A percentile compares a stretch with the other conserved stretches of the same genome.
Evolutionary conservation across 2,113 vertebrate genomes (phyloP).

Genomic region (Barnardius zonarius): DNA sequence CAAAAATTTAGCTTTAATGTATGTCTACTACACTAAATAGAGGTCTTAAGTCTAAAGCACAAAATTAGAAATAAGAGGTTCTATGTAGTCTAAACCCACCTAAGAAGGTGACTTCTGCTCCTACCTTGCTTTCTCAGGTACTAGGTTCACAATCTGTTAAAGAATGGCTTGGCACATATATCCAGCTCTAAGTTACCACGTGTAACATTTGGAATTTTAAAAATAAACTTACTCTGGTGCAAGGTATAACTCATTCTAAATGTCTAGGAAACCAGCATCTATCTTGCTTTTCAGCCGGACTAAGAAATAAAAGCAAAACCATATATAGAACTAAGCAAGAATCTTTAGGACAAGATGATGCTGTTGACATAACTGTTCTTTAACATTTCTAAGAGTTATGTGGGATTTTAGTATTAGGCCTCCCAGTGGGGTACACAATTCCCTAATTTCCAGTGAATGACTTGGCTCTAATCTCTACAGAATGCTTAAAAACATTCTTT

Average conservation of each 20-base stretch:
- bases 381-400: neutral
- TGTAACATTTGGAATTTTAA: neutral
- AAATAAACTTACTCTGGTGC: neutral
- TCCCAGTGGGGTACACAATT: neutral
- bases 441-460: neutral
- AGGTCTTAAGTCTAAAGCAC: neutral
- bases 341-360: neutral
- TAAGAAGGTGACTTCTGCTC: neutral
- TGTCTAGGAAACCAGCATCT: neutral
- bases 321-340: neutral
- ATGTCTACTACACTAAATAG: neutral
- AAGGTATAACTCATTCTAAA: neutral
- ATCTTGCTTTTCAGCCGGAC: neutral
- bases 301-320: neutral
- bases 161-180: neutral
- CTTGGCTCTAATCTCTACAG: neutral
- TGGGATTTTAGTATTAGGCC: neutral
- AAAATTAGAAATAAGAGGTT: neutral
- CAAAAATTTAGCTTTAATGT: neutral
- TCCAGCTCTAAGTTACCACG: neutral
- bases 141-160: neutral
- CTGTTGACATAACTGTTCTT: neutral
- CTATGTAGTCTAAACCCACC: neutral
- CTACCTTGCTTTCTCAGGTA: neutral
- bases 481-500: neutral